These are phyloP conservation scores for Dynastes hyllus DNA, from an alignment of 2,888 invertebrate genomes.

Conservation along the genomic window DNA sequence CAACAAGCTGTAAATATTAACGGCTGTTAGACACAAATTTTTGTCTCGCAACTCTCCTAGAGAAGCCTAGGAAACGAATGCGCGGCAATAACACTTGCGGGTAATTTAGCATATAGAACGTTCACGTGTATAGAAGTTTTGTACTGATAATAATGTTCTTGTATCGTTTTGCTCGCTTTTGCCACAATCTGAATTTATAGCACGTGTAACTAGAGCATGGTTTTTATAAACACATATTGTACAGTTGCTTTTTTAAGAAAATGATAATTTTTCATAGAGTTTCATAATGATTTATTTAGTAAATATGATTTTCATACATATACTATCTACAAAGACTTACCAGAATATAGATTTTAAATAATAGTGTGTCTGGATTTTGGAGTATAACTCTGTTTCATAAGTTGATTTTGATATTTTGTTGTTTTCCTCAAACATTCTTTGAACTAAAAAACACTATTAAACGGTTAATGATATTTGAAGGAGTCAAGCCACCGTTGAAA, in stretches of 20 bases:
- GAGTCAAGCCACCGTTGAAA: no score
- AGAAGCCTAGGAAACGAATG: slow-evolving; percentile 12
- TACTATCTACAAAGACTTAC: no score
- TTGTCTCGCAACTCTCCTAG: slow-evolving; percentile 12
- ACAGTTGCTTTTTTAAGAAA: not conserved
- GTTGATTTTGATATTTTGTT: no score
- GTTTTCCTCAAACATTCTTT: no score
- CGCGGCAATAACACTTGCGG: slow-evolving; percentile 11
- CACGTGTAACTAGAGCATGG: slow-evolving; percentile 2
- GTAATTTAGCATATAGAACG: slow-evolving; percentile 16
- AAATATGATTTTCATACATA: not conserved
- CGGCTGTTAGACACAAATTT: slow-evolving; percentile 26
- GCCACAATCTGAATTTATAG: slow-evolving; percentile 10
- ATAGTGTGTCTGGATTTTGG: no score
- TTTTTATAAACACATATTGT: slow-evolving; percentile 2
- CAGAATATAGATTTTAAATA: no score
- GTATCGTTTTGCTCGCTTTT: slow-evolving; percentile 11
- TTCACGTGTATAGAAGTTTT: slow-evolving; percentile 4
- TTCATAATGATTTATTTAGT: not conserved
- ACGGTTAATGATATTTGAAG: no score
- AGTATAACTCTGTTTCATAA: no score
- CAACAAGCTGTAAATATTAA: slow-evolving; percentile 22
- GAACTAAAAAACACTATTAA: no score
- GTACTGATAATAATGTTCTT: slow-evolving; percentile 25
- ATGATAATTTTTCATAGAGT: not conserved